Evolutionary conservation across 2,888 invertebrate genomes (phyloP), one percentile per base, ranked within the genome.

Genomic region (Lottia gigantea): DNA sequence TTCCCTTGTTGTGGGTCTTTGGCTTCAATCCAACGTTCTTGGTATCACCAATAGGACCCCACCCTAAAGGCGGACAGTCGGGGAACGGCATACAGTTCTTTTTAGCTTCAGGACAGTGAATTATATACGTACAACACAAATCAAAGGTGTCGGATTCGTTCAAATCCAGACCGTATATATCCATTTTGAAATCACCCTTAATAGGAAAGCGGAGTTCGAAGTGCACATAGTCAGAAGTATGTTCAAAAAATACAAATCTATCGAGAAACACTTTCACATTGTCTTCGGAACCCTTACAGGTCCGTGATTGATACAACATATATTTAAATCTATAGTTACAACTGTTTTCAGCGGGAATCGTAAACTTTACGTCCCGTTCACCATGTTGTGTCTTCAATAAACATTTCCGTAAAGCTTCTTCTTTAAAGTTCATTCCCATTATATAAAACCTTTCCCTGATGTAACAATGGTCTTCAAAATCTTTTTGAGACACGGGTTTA

Each of bases 1-100:
- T 78, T n/a, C 83, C 84, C 31, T 80, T 79, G 62, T 83, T 79
- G 75, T 87, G 86, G 45, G 84, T 78, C 65, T 78, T 76, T 11
- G 87, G 81, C 64, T 74, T 78, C 15, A 87, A 74, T 11, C 87
- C 86, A 6, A 79, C 82, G 62, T 81, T 77, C 62, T 82, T 79
- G 11, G 82, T 81, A 63, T 84, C 83, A 7, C 75, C 76, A 8
- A 83, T 83, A 1, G 85, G 85, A 31, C 86, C 86, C 86, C 86
- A 87, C 15, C 87, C 87, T 46, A 87, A 79, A 0, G 84, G 83
- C 6, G 87, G 87, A 49, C 81, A 79, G 73, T 85, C 86, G 1
- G 87, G 86, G 68, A 87, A 71, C 0, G 85, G 85, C 55, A 83
- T 69, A 70, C 83, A 82, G 65, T 83, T 79, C 61, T 78, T 76